phyloP scores from a whole-genome alignment of 2,888 invertebrate genomes.

The Fragum whitleyi region DNA sequence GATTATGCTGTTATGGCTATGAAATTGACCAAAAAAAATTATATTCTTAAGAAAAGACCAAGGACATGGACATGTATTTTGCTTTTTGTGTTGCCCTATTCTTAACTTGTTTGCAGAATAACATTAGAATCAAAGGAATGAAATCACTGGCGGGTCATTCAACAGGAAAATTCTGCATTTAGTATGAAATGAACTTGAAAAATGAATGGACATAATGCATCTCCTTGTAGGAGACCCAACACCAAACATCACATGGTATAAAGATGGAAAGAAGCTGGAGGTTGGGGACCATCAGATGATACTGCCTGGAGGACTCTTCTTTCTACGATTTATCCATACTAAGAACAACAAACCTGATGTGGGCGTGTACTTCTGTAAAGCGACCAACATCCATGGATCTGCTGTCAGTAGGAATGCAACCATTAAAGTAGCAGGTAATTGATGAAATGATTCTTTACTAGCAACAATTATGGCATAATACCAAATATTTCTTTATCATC shows the following conservation, averaged over 20 bases:
- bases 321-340: conserved; percentile 95
- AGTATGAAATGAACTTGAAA: too few species aligned
- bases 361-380: conserved; percentile 97
- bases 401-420: conserved; percentile 94
- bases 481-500: too few species aligned
- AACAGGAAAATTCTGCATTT: too few species aligned
- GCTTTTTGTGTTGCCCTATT: too few species aligned
- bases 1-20: too few species aligned
- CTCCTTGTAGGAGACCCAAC: conserved; percentile 90
- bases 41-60: too few species aligned
- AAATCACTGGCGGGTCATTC: too few species aligned
- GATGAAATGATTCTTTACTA: background rate
- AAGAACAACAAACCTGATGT: conserved; percentile 93
- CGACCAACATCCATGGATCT: conserved; percentile 93
- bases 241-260: conserved; percentile 95
- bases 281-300: conserved; percentile 92
- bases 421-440: conserved; percentile 93
- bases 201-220: background rate
- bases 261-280: conserved; percentile 91
- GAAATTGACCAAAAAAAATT: too few species aligned
- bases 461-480: too few species aligned
- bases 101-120: too few species aligned
- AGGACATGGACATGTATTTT: too few species aligned
- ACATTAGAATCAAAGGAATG: too few species aligned
- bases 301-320: conserved; percentile 96